phyloP scores from a whole-genome alignment of 2,888 invertebrate species.

The Lottia gigantea region DNA sequence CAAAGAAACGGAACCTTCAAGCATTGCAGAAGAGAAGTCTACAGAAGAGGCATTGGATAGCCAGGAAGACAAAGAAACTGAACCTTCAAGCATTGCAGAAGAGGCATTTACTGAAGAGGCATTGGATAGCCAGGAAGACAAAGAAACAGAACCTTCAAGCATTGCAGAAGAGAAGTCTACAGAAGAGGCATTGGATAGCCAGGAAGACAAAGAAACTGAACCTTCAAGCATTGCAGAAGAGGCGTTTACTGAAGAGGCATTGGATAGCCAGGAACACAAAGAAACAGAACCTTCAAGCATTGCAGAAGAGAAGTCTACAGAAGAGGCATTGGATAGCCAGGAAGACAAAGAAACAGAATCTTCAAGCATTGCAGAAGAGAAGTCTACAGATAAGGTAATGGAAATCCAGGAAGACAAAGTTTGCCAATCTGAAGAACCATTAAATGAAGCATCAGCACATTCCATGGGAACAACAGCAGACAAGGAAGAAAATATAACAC shows the following conservation, averaged over 20 bases:
- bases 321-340: constrained; percentile 13
- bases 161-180: constrained; percentile 12
- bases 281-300: background rate
- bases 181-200: constrained; percentile 11
- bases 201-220: background rate
- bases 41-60: too few relatives aligned
- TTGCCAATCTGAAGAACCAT: background rate
- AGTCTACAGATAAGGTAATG: constrained; percentile 14
- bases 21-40: too few relatives aligned
- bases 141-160: constrained; percentile 16
- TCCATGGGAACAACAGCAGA: background rate
- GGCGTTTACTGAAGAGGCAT: too few relatives aligned
- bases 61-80: background rate
- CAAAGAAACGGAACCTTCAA: background rate
- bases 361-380: constrained; percentile 10
- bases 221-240: too few relatives aligned
- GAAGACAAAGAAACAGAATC: constrained; percentile 18
- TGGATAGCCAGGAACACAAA: background rate
- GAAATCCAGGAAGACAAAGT: background rate
- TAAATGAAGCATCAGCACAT: background rate
- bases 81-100: background rate
- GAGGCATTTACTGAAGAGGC: background rate
- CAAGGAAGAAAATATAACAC: background rate
- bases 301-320: background rate
- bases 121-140: constrained; percentile 17